Percentiles rank a stretch among this genome's conserved stretches.
phyloP scores from a whole-genome alignment of 2,888 invertebrate species.

The Tridacna gigas region DNA sequence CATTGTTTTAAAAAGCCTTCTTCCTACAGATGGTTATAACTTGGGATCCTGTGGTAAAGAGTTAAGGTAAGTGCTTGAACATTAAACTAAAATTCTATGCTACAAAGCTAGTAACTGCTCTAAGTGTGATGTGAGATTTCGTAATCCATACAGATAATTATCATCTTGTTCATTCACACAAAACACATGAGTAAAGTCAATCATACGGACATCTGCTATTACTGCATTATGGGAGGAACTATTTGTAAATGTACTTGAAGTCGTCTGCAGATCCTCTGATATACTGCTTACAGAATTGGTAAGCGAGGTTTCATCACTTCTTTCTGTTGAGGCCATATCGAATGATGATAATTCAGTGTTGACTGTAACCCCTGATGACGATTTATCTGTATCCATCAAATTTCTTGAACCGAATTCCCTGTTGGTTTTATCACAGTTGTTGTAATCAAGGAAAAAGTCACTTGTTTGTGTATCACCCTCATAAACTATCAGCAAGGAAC shows the following conservation, averaged over 20 bases:
- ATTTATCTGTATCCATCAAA: slow-evolving; percentile 28
- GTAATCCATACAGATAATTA: slow-evolving; percentile 93
- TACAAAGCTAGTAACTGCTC: slow-evolving; percentile 59
- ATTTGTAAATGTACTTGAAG: slow-evolving; percentile 26
- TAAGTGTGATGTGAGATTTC: slow-evolving; percentile 73
- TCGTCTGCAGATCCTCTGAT: slow-evolving; percentile 45
- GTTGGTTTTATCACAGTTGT: slow-evolving; percentile 44
- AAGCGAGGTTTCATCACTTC: slow-evolving; percentile 52
- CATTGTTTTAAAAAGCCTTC: not conserved
- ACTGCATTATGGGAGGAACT: slow-evolving; percentile 36
- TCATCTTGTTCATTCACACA: slow-evolving; percentile 90
- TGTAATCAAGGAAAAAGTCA: slow-evolving; percentile 46
- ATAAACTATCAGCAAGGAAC: slow-evolving; percentile 95
- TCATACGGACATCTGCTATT: slow-evolving; percentile 89
- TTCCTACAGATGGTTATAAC: too few relatives aligned
- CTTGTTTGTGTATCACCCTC: slow-evolving; percentile 87
- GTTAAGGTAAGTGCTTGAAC: too few relatives aligned
- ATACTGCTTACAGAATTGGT: slow-evolving; percentile 55
- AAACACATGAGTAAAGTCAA: slow-evolving; percentile 97
- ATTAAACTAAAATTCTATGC: not conserved
- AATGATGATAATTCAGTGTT: slow-evolving; percentile 35
- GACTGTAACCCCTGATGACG: slow-evolving; percentile 47
- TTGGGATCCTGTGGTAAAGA: too few relatives aligned
- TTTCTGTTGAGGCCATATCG: slow-evolving; percentile 21
- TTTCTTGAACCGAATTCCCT: slow-evolving; percentile 42